A percentile compares a stretch with the other conserved stretches of the same genome.
Evolutionary conservation across 1,140 invertebrate genomes (phyloP).

Genomic region (Meloidogyne hapla): DNA sequence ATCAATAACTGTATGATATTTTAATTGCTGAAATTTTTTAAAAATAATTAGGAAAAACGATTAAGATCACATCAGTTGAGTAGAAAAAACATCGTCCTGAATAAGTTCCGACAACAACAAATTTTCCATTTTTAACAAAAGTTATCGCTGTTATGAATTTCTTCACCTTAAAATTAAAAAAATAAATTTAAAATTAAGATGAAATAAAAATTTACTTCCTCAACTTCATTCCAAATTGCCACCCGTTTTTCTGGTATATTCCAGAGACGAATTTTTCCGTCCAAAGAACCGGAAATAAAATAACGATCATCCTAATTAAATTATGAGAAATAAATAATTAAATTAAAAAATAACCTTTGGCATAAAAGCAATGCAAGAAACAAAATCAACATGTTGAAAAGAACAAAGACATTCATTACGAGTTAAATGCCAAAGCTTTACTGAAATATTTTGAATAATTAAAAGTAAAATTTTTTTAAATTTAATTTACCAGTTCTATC

Average conservation of each 20-base stretch:
- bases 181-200: not conserved
- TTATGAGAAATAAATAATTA: slow-evolving; percentile 29
- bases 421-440: slow-evolving; percentile 93
- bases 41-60: not conserved
- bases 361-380: slow-evolving; percentile 96
- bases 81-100: slow-evolving; percentile 97
- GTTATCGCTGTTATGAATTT: slow-evolving; percentile 96
- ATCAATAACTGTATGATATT: slow-evolving; percentile 95
- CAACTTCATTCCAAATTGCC: slow-evolving; percentile 93
- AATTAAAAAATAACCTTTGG: slow-evolving; percentile 73
- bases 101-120: slow-evolving; percentile 84
- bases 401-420: slow-evolving; percentile 93
- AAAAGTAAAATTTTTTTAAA: not conserved
- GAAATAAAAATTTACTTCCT: slow-evolving; percentile 69
- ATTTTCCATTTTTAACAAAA: slow-evolving; percentile 94
- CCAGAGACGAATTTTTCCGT: slow-evolving; percentile 84
- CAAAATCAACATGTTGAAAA: slow-evolving; percentile 98
- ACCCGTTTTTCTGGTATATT: slow-evolving; percentile 97
- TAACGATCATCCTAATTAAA: slow-evolving; percentile 68
- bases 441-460: slow-evolving; percentile 73
- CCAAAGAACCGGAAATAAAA: slow-evolving; percentile 69
- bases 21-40: slow-evolving; percentile 73
- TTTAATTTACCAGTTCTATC: slow-evolving; percentile 67
- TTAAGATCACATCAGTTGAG: slow-evolving; percentile 75
- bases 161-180: slow-evolving; percentile 65